phyloP scores from a whole-genome alignment of 1,140 invertebrate genomes.

The Procambarus virginalis region DNA sequence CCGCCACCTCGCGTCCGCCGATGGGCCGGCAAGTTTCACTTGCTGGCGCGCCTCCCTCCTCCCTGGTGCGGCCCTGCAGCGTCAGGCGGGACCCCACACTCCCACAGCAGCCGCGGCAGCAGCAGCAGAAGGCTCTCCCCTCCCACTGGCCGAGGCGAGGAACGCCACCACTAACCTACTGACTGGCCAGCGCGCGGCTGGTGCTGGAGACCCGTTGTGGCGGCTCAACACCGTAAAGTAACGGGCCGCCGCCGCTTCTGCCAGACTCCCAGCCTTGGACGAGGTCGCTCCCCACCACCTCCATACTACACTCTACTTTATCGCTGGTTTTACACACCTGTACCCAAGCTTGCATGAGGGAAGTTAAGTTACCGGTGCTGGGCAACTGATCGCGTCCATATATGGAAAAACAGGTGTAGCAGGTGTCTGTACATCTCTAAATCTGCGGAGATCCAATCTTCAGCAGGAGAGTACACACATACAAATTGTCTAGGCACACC shows the following conservation, averaged over 20 bases:
- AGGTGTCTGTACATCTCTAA: not conserved
- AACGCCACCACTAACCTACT: conserved; percentile 60
- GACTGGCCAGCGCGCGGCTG: conserved; percentile 21
- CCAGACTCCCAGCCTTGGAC: conserved; percentile 58
- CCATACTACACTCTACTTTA: conserved; percentile 15
- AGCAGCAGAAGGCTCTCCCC: conserved; percentile 23
- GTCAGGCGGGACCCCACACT: not conserved
- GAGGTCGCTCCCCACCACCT: conserved; percentile 48
- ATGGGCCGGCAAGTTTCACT: conserved; percentile 65
- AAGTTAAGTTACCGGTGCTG: not conserved
- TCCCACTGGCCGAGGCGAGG: conserved; percentile 34
- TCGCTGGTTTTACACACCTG: not conserved
- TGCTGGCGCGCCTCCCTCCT: conserved; percentile 53
- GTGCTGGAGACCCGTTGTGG: conserved; percentile 46
- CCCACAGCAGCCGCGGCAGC: conserved; percentile 37
- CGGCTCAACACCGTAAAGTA: conserved; percentile 61
- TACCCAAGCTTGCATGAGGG: not conserved
- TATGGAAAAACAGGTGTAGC: conserved; percentile 37
- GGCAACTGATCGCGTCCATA: not conserved
- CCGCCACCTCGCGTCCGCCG: conserved; percentile 55
- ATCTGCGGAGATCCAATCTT: not conserved
- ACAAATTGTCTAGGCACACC: not conserved
- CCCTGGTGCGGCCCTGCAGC: conserved; percentile 24
- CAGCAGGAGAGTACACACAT: not conserved
- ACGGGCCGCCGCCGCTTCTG: conserved; percentile 57